Conservation (phyloP, 2,888 invertebrate genomes). For the Teleogryllus oceanicus region DNA sequence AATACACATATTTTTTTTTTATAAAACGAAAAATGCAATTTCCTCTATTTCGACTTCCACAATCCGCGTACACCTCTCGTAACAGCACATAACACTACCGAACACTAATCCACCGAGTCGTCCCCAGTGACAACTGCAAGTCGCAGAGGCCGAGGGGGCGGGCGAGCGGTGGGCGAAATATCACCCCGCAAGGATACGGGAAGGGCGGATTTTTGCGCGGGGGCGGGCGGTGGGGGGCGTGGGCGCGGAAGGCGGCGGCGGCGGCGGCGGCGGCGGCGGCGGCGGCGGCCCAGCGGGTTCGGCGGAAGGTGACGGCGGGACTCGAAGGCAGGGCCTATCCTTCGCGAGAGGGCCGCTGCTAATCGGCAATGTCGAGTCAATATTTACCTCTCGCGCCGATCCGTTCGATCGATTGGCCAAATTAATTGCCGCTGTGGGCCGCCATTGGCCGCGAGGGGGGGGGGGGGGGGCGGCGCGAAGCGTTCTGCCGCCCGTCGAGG, state of each 20-base stretch:
- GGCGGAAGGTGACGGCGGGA: not conserved
- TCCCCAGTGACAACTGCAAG: too few species aligned
- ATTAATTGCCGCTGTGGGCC: constrained; percentile 7
- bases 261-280: too few species aligned
- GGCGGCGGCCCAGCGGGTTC: not conserved
- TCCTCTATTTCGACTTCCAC: too few species aligned
- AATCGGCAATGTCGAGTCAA: constrained; percentile 18
- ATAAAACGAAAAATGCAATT: too few species aligned
- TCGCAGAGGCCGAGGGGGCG: too few species aligned
- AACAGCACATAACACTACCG: too few species aligned
- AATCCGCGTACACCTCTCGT: too few species aligned
- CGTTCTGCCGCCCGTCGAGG: not conserved
- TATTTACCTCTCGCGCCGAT: not conserved
- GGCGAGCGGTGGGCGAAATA: too few species aligned
- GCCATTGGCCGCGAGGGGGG: not conserved
- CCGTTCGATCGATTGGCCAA: constrained; percentile 9
- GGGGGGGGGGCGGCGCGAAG: not conserved
- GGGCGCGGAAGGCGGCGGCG: not conserved
- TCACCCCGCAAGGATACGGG: too few species aligned
- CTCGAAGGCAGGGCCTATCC: not conserved
- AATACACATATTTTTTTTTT: too few species aligned
- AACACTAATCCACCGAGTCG: too few species aligned
- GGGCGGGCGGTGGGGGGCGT: not conserved
- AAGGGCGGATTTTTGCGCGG: not conserved
- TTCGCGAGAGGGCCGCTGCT: not conserved